Evolutionary conservation across 2,888 invertebrate species (phyloP), one percentile per base, ranked within the genome.

Genomic region (Thelaira solivaga): DNA sequence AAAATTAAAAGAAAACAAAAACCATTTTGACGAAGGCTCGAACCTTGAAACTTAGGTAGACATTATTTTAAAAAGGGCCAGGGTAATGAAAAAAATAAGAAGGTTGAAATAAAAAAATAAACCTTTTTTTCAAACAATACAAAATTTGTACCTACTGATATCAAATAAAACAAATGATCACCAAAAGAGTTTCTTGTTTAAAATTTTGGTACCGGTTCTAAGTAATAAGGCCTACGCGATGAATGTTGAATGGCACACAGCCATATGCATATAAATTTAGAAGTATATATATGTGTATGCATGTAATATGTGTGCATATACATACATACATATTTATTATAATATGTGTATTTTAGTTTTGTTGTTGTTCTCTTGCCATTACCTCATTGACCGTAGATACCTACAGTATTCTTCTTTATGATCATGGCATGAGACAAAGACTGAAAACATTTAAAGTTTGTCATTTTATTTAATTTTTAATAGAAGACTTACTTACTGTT

Each of bases 371-470:
- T 29, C 45, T 53, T 68, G 68, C 80, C 67, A 68, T 78, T 72
- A 78, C 76, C 77, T 73, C 78, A 78, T 76, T 80, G 77, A 80
- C 78, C 81, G 76, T 59, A 73, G 73, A n/a, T n/a, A n/a, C 61
- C 51, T 74, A 74, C 74, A 78, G 61, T 55, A 74, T 74, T 74
- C 74, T 78, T 71, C 65, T 78, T 65, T 61, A 71, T 61, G 36
- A 61, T 61, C 64, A 61, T 61, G 53, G 18, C 57, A 64, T 59
- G 53, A 65, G 61, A 34, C 65, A 55, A 45, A 43, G 55, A 61
- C 36, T 55, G 41, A 8, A 39, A 59, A 39, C 16, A 34, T 18
- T 22, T 8, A n/a, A 59, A 41, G 47, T 53, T 73, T 78, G 73
- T 68, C 74, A 69, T 47, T 78, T 67, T 36, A 59, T 65, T 55